phyloP scores from a whole-genome alignment of 2,113 vertebrate genomes.

The Podarcis cretensis region DNA sequence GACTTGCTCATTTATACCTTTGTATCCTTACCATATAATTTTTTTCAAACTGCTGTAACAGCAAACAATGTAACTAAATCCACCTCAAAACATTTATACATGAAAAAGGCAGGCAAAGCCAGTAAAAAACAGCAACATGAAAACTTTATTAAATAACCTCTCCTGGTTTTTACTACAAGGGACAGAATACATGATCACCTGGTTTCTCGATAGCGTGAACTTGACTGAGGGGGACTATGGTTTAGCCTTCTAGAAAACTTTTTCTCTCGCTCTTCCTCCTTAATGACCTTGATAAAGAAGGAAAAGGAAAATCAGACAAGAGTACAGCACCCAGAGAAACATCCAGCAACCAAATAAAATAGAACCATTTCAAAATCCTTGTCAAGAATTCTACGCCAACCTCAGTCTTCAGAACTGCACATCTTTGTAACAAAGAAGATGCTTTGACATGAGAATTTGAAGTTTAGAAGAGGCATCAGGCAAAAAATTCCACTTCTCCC shows the following conservation, averaged over 20 bases:
- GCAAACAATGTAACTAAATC: not conserved
- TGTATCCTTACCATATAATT: not conserved
- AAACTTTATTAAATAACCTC: not conserved
- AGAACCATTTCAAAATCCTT: not conserved
- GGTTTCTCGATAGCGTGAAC: conserved; percentile 92
- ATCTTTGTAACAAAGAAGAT: not conserved
- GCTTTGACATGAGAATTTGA: not conserved
- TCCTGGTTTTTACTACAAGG: not conserved
- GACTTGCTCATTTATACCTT: not conserved
- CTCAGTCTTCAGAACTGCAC: not conserved
- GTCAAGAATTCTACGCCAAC: not conserved
- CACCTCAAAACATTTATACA: not conserved
- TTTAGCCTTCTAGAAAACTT: conserved; percentile 93
- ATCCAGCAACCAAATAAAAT: not conserved
- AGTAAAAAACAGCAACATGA: not conserved
- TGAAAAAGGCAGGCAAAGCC: not conserved
- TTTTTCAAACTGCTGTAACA: not conserved
- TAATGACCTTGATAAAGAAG: conserved; percentile 76
- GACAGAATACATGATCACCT: conserved; percentile 77
- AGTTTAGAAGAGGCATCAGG: not conserved
- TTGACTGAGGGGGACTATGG: conserved; percentile 92
- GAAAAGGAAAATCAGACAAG: not conserved
- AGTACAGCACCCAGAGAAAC: not conserved
- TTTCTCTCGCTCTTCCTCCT: conserved; percentile 94
- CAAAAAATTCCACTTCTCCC: no score